These are phyloP conservation scores for Calliopum simillimum DNA, from an alignment of 2,888 invertebrate species.

Conservation along the genomic window DNA sequence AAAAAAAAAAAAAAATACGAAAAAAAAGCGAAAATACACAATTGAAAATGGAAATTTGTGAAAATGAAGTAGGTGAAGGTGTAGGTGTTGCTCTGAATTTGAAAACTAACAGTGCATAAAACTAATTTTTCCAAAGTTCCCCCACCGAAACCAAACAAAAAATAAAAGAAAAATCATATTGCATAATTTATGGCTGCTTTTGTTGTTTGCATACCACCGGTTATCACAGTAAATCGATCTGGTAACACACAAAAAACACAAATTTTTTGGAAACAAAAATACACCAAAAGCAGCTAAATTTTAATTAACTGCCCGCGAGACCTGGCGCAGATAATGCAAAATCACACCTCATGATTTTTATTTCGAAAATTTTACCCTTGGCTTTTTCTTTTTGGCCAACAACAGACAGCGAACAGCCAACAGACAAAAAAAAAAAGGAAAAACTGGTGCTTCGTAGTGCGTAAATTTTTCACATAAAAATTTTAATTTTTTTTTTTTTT, in stretches of 20 bases:
- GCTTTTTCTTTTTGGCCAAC: not conserved
- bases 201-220: not conserved
- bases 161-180: too few relatives aligned
- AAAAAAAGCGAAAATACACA: slow-evolving; percentile 9
- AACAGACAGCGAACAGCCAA: slow-evolving; percentile 19
- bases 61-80: slow-evolving; percentile 61
- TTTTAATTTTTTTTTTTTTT: not conserved
- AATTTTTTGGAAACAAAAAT: slow-evolving; percentile 6
- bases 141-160: slow-evolving; percentile 36
- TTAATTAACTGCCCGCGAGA: slow-evolving; percentile 36
- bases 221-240: slow-evolving; percentile 21
- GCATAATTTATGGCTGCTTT: slow-evolving; percentile 47
- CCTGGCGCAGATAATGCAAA: slow-evolving; percentile 29
- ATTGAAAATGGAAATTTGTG: not conserved
- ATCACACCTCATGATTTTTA: slow-evolving; percentile 46
- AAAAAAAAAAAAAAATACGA: slow-evolving; percentile 21
- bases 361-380: slow-evolving; percentile 3
- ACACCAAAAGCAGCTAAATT: slow-evolving; percentile 22
- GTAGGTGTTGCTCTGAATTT: slow-evolving; percentile 54
- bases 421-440: slow-evolving; percentile 18
- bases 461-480: slow-evolving; percentile 35
- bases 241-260: not conserved
- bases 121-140: slow-evolving; percentile 20
- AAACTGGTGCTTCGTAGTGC: slow-evolving; percentile 37
- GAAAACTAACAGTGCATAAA: slow-evolving; percentile 39